phyloP scores from a whole-genome alignment of 1,140 invertebrate species.

The Tetramorium simillimum region DNA sequence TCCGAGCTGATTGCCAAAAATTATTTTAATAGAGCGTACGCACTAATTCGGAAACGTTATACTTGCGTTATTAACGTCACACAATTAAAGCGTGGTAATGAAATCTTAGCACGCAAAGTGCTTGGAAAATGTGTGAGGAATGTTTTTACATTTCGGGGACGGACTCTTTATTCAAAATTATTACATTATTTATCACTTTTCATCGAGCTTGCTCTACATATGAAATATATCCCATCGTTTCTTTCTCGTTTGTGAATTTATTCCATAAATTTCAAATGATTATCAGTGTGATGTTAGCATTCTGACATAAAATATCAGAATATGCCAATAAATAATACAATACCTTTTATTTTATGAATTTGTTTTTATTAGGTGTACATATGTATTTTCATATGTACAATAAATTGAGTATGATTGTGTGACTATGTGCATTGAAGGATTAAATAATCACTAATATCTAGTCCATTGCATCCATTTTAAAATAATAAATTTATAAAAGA shows the following conservation, averaged over 20 bases:
- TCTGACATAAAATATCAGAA: neutral
- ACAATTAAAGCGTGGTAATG: neutral
- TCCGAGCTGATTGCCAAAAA: neutral
- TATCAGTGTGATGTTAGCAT: neutral
- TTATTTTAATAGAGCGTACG: constrained; percentile 7
- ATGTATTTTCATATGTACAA: neutral
- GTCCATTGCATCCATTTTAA: neutral
- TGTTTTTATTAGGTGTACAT: neutral
- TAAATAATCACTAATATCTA: neutral
- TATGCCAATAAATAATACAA: neutral
- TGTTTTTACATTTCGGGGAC: neutral
- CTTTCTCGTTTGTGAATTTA: neutral
- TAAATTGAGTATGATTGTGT: neutral
- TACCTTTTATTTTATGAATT: neutral
- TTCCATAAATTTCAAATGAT: neutral
- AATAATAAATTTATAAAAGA: neutral
- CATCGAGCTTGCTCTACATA: neutral
- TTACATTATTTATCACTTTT: neutral
- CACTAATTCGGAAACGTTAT: neutral
- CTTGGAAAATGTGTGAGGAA: neutral
- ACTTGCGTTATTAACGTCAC: neutral
- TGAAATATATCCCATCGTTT: neutral
- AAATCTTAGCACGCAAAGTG: too few species aligned
- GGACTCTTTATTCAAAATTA: neutral
- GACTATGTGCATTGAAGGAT: neutral